phyloP scores from a whole-genome alignment of 2,888 invertebrate species.

The Ditula angustiorana region DNA sequence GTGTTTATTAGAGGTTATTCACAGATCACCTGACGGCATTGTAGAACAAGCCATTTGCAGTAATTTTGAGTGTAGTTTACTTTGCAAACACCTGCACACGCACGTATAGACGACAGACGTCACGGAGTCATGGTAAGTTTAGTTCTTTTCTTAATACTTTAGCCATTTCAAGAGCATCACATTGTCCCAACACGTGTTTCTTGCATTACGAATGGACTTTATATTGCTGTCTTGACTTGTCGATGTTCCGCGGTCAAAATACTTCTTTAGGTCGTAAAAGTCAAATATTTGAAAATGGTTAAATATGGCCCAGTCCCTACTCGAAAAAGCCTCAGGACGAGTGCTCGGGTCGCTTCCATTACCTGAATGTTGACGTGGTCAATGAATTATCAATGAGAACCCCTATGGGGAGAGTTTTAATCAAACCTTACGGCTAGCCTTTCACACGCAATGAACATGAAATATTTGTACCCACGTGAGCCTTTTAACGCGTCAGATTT shows the following conservation, averaged over 20 bases:
- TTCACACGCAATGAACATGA: constrained; percentile 1
- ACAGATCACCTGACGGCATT: constrained; percentile 29
- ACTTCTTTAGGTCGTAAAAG: not conserved
- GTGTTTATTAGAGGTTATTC: constrained; percentile 32
- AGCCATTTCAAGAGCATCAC: not conserved
- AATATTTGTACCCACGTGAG: constrained; percentile 1
- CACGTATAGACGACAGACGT: constrained; percentile 22
- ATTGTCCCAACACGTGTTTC: not conserved
- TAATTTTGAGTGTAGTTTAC: constrained; percentile 35
- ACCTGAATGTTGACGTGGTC: not conserved
- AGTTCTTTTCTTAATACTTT: constrained; percentile 1
- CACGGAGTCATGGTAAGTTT: constrained; percentile 30
- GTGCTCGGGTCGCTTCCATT: constrained; percentile 2
- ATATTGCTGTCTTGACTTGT: not conserved
- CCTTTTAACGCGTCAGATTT: not conserved
- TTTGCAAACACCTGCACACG: constrained; percentile 39
- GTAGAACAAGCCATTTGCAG: constrained; percentile 31
- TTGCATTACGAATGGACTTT: not conserved
- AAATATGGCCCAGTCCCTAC: not conserved
- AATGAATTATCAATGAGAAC: constrained; percentile 8
- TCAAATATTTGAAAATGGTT: constrained; percentile 1
- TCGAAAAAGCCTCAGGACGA: not conserved
- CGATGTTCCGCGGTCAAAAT: not conserved
- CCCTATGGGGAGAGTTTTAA: constrained; percentile 1
- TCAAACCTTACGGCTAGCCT: not conserved